These are phyloP conservation scores for Monoplex corrugatus DNA, from an alignment of 2,888 invertebrate species.

Conservation along the genomic window DNA sequence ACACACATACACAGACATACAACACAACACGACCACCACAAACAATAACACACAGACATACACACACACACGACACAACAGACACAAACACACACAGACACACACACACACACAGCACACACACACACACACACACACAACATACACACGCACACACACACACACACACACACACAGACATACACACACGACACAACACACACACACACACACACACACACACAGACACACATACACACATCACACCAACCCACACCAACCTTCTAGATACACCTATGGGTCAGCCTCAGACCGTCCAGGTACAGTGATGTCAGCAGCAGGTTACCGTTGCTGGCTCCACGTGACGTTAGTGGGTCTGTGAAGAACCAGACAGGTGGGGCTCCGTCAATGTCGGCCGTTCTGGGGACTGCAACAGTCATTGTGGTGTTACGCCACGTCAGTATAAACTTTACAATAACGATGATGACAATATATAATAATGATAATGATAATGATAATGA, in stretches of 20 bases:
- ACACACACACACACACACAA: neutral
- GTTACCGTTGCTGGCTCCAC: constrained; percentile 95
- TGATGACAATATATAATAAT: too few species aligned
- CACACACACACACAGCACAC: constrained; percentile 16
- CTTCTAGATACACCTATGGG: constrained; percentile 65
- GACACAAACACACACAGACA: constrained; percentile 20
- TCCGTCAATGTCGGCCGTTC: constrained; percentile 96
- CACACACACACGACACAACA: too few species aligned
- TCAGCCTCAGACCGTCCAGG: constrained; percentile 63
- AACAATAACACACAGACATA: too few species aligned
- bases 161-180: neutral
- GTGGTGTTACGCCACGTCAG: neutral
- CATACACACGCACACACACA: neutral
- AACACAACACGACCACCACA: too few species aligned
- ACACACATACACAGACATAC: too few species aligned
- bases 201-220: constrained; percentile 20
- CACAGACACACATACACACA: constrained; percentile 26
- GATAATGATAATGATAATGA: too few species aligned
- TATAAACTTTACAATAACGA: too few species aligned
- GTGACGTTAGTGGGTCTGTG: constrained; percentile 94
- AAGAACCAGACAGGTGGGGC: constrained; percentile 89
- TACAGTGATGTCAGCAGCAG: constrained; percentile 90
- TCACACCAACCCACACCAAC: neutral
- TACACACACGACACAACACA: neutral
- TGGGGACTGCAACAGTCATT: constrained; percentile 86